A percentile compares a stretch with the other conserved stretches of the same genome.
Evolutionary conservation across 2,797 vertebrate species (phyloP).

Genomic region (Limnodromus scolopaceus): DNA sequence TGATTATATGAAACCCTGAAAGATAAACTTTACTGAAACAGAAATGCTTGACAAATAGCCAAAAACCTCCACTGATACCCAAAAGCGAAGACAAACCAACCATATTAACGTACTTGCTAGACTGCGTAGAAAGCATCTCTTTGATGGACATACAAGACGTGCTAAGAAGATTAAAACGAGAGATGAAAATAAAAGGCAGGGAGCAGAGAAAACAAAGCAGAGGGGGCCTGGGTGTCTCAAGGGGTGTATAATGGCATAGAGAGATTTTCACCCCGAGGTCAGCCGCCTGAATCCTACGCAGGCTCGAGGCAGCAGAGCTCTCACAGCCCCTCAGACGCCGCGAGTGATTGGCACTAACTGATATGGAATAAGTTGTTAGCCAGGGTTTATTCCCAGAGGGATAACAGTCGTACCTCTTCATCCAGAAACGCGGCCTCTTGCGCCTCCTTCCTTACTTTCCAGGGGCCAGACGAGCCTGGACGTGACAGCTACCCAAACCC

Average conservation of each 20-base stretch:
- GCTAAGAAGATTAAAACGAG: slow-evolving; percentile 8
- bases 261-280: background rate
- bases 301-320: background rate
- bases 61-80: background rate
- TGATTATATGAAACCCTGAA: background rate
- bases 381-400: background rate
- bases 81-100: background rate
- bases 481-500: background rate
- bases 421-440: background rate
- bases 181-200: slow-evolving; percentile 18
- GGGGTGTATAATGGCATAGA: background rate
- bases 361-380: background rate
- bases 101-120: background rate
- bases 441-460: background rate
- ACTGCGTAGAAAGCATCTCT: background rate
- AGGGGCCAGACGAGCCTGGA: fast-evolving
- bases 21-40: background rate
- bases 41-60: background rate
- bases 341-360: background rate
- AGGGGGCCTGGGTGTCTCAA: background rate
- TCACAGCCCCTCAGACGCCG: background rate
- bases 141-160: background rate
- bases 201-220: background rate
- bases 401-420: background rate
- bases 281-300: fast-evolving